A percentile compares a stretch with the other conserved stretches of the same genome.
Evolutionary conservation across 2,888 invertebrate species (phyloP).

Genomic region (Tetrapedia diversipes): DNA sequence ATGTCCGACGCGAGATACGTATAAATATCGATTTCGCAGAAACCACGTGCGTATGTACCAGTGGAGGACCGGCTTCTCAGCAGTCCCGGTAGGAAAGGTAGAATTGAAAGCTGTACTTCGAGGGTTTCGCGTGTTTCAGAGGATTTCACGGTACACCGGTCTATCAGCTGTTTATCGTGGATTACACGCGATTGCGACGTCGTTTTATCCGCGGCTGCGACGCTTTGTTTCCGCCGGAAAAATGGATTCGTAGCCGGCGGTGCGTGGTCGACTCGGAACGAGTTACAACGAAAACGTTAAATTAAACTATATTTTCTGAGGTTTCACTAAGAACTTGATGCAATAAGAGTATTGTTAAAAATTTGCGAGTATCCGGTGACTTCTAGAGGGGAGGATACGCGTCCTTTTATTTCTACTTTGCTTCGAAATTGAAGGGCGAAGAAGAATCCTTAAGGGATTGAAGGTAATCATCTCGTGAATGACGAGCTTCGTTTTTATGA

Average conservation of each 20-base stretch:
- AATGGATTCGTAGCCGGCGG: constrained; percentile 6
- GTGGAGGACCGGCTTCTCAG: constrained; percentile 40
- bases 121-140: constrained; percentile 52
- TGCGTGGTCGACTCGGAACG: neutral
- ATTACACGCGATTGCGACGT: constrained; percentile 45
- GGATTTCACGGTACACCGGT: constrained; percentile 46
- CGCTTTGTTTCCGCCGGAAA: constrained; percentile 3
- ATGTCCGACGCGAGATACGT: constrained; percentile 10
- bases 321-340: too few species aligned
- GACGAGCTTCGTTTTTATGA: neutral
- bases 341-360: too few species aligned
- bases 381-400: neutral
- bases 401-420: neutral
- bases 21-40: constrained; percentile 35
- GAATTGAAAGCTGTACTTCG: constrained; percentile 44
- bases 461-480: neutral
- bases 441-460: neutral
- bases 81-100: constrained; percentile 4
- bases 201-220: neutral
- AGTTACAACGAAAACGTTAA: too few species aligned
- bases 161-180: constrained; percentile 48
- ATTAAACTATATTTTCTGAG: too few species aligned
- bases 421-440: neutral
- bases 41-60: neutral
- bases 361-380: too few species aligned